These are phyloP conservation scores for Nymphalis io DNA, from an alignment of 1,140 invertebrate species.

Conservation along the genomic window DNA sequence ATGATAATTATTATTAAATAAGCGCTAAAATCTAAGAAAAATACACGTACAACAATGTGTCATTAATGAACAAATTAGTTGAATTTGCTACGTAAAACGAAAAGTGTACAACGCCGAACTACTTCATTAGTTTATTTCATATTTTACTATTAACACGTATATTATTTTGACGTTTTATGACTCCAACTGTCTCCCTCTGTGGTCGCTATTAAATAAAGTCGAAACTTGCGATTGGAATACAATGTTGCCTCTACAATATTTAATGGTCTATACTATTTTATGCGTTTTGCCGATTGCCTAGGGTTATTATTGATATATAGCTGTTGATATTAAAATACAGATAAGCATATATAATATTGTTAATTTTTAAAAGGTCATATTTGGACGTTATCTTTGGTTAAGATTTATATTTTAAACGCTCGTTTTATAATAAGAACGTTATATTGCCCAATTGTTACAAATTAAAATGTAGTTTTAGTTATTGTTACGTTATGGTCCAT, in stretches of 20 bases:
- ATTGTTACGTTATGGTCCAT: not conserved
- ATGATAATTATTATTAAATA: too few species aligned
- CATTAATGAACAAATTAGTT: too few species aligned
- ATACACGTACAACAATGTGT: too few species aligned
- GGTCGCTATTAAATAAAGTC: constrained; percentile 47
- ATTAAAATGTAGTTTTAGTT: not conserved
- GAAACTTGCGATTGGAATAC: constrained; percentile 48
- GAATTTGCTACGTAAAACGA: too few species aligned
- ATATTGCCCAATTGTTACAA: not conserved
- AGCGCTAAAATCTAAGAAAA: too few species aligned
- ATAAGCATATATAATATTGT: constrained; percentile 13
- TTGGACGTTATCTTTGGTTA: not conserved
- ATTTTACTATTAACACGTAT: constrained; percentile 54
- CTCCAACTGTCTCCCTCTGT: constrained; percentile 42
- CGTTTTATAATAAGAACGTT: not conserved
- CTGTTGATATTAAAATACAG: constrained; percentile 15
- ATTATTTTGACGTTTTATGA: constrained; percentile 63
- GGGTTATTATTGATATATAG: constrained; percentile 10
- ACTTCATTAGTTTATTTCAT: not conserved
- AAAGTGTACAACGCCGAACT: not conserved
- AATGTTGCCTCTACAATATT: constrained; percentile 53
- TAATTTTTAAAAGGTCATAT: constrained; percentile 9
- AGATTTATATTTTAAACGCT: constrained; percentile 1
- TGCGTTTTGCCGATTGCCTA: constrained; percentile 9
- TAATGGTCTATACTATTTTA: constrained; percentile 1